Conservation (phyloP, 2,797 vertebrate species). For the Urophycis tenuis region DNA sequence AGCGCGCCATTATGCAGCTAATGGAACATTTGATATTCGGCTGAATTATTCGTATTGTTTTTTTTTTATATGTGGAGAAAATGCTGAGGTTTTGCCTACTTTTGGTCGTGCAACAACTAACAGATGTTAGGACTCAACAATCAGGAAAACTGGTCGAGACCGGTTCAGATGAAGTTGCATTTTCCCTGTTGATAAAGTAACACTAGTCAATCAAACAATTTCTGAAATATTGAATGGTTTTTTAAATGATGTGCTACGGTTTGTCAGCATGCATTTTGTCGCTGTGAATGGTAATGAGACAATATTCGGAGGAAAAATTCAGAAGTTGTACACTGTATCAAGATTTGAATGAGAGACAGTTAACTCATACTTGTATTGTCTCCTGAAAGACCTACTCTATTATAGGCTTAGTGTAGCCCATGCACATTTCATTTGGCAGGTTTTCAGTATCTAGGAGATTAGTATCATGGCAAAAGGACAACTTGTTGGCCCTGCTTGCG, state of each 20-base stretch:
- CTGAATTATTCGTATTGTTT: not conserved
- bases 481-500: not conserved
- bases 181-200: not conserved
- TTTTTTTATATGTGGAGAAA: not conserved
- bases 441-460: not conserved
- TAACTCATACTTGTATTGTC: not conserved
- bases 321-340: not conserved
- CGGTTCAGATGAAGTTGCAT: not conserved
- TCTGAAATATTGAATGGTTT: not conserved
- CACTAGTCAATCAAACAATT: not conserved
- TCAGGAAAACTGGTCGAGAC: not conserved
- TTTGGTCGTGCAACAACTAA: not conserved
- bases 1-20: not conserved
- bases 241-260: not conserved
- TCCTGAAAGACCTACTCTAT: not conserved
- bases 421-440: not conserved
- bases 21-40: slow-evolving; percentile 4
- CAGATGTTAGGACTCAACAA: not conserved
- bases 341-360: not conserved
- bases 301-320: not conserved
- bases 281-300: not conserved
- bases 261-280: not conserved
- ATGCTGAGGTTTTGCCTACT: not conserved
- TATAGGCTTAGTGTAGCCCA: not conserved
- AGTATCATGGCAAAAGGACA: not conserved